Conservation (phyloP, 2,888 invertebrate genomes). For the Drosophila borealis region DNA sequence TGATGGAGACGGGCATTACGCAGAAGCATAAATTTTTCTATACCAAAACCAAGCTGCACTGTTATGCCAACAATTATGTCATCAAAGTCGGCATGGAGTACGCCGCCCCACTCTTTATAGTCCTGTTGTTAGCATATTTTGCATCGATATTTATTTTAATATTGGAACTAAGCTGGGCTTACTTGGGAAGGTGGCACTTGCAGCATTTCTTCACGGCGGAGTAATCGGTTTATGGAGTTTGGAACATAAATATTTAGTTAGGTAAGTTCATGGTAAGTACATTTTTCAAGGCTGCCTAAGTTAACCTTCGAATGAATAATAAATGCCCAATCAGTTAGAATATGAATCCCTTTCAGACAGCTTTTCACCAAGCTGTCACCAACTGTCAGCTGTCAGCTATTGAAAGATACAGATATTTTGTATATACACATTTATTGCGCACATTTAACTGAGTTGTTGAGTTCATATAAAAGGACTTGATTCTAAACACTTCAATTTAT, state of each 20-base stretch:
- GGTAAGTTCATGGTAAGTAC: conserved; percentile 15
- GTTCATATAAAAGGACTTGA: conserved; percentile 46
- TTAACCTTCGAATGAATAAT: not conserved
- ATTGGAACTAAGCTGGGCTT: conserved; percentile 63
- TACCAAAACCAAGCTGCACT: conserved; percentile 67
- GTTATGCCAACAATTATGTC: conserved; percentile 71
- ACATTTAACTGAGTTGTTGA: not conserved
- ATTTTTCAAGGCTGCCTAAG: not conserved
- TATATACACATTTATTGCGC: not conserved
- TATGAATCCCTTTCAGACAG: conserved; percentile 5
- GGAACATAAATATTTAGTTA: not conserved
- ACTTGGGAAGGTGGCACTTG: not conserved
- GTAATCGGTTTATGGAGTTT: not conserved
- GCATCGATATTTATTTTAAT: conserved; percentile 55
- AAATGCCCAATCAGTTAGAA: conserved; percentile 21
- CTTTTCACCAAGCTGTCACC: conserved; percentile 15
- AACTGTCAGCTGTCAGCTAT: conserved; percentile 10
- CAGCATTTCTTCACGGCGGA: not conserved
- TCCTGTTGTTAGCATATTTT: conserved; percentile 58
- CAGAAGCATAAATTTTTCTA: conserved; percentile 69
- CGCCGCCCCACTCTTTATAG: conserved; percentile 77
- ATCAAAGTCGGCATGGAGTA: conserved; percentile 82
- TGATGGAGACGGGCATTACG: conserved; percentile 76
- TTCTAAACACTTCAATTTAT: too few species aligned
- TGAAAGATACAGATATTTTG: not conserved